These are phyloP conservation scores for Lithophane semibrunnea DNA, from an alignment of 2,888 invertebrate genomes.

Conservation along the genomic window DNA sequence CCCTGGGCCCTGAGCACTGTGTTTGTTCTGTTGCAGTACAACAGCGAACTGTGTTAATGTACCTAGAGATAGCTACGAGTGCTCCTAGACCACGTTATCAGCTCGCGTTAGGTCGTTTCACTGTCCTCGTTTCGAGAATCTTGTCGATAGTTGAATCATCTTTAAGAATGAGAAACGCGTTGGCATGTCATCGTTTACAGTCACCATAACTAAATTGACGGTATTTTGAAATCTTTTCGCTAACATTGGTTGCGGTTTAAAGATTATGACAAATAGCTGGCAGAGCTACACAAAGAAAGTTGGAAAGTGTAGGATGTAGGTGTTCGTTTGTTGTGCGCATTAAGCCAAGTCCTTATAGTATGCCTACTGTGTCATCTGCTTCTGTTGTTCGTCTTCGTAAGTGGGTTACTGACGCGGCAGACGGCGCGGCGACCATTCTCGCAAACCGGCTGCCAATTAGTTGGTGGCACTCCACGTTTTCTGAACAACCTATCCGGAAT, in stretches of 20 bases:
- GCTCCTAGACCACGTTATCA: constrained; percentile 84
- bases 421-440: constrained; percentile 81
- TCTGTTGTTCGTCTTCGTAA: constrained; percentile 73
- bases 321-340: constrained; percentile 60
- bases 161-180: constrained; percentile 48
- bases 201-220: constrained; percentile 46
- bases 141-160: constrained; percentile 71
- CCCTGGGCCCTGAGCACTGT: constrained; percentile 58
- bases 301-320: constrained; percentile 66
- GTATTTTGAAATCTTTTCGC: constrained; percentile 56
- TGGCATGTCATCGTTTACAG: constrained; percentile 43
- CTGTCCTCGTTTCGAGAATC: constrained; percentile 80
- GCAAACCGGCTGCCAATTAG: constrained; percentile 78
- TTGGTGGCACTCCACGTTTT: constrained; percentile 59
- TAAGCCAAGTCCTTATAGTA: constrained; percentile 67
- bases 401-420: constrained; percentile 80
- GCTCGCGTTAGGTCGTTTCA: constrained; percentile 83
- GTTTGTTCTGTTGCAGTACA: constrained; percentile 73
- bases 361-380: constrained; percentile 60
- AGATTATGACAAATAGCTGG: constrained; percentile 41
- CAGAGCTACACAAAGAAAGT: constrained; percentile 62
- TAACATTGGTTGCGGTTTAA: constrained; percentile 53
- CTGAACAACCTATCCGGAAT: constrained; percentile 62
- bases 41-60: constrained; percentile 75
- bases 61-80: constrained; percentile 77